Conservation (phyloP, 1,140 invertebrate species). For the Lysiphlebus fabarum region DNA sequence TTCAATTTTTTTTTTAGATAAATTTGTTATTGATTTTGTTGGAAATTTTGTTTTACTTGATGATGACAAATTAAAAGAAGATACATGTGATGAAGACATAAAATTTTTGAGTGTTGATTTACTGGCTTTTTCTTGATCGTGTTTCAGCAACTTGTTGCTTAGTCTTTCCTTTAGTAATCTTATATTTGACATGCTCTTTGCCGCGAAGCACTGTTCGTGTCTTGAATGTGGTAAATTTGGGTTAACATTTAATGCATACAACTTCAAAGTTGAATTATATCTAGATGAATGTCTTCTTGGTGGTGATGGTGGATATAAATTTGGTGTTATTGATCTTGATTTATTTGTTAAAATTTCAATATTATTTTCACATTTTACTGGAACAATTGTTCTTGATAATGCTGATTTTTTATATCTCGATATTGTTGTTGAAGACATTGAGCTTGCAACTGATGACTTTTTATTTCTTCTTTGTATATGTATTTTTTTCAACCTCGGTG, state of each 20-base stretch:
- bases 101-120: conserved; percentile 40
- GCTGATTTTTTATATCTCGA: conserved; percentile 29
- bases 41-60: conserved; percentile 18
- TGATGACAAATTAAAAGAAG: conserved; percentile 36
- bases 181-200: conserved; percentile 54
- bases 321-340: conserved; percentile 25
- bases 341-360: not conserved
- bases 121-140: conserved; percentile 52
- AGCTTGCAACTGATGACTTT: conserved; percentile 37
- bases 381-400: conserved; percentile 19
- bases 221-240: conserved; percentile 38
- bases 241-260: conserved; percentile 50
- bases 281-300: conserved; percentile 70
- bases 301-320: conserved; percentile 61
- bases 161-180: conserved; percentile 60
- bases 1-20: conserved; percentile 35
- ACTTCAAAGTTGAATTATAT: conserved; percentile 66
- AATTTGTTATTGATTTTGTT: conserved; percentile 8
- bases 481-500: conserved; percentile 74
- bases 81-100: conserved; percentile 41
- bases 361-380: conserved; percentile 5
- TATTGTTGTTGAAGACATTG: conserved; percentile 34
- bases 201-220: conserved; percentile 61
- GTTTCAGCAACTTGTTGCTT: conserved; percentile 52
- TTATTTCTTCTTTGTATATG: conserved; percentile 66